Evolutionary conservation across 2,888 invertebrate genomes (phyloP).

Genomic region (Andrena bucephala): DNA sequence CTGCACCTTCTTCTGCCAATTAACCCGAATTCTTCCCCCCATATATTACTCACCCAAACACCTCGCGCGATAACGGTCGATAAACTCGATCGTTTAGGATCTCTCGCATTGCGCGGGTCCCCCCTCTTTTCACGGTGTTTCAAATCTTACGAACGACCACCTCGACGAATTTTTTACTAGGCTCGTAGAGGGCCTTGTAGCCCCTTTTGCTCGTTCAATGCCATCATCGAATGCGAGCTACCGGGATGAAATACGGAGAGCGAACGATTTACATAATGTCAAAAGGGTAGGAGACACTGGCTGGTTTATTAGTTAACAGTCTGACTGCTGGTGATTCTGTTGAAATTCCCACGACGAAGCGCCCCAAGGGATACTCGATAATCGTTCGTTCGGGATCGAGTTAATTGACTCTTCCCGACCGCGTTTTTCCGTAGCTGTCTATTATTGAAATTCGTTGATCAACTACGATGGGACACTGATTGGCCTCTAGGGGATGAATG

Average conservation of each 20-base stretch:
- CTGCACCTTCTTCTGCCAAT: background rate
- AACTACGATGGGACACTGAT: background rate
- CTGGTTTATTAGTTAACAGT: constrained; percentile 17
- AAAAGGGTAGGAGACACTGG: background rate
- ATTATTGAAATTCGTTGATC: constrained; percentile 2
- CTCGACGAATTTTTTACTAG: constrained; percentile 49
- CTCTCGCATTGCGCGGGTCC: too few relatives aligned
- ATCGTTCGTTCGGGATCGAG: background rate
- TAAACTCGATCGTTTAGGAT: too few relatives aligned
- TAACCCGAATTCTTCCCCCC: background rate
- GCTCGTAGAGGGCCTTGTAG: constrained; percentile 22
- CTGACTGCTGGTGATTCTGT: background rate
- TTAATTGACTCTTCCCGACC: background rate
- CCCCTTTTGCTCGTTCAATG: constrained; percentile 10
- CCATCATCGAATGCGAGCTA: constrained; percentile 17
- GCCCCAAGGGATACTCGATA: background rate
- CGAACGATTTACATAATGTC: background rate
- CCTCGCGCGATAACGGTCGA: background rate
- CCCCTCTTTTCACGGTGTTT: constrained; percentile 35
- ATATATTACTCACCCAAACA: background rate
- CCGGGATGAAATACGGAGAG: background rate
- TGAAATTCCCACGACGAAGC: constrained; percentile 7
- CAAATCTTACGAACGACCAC: constrained; percentile 42
- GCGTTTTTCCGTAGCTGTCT: background rate
- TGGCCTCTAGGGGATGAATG: background rate